Percentiles rank a stretch among this genome's conserved stretches.
Evolutionary conservation across 1,140 invertebrate genomes (phyloP).

Genomic region (Drosophila bocqueti): DNA sequence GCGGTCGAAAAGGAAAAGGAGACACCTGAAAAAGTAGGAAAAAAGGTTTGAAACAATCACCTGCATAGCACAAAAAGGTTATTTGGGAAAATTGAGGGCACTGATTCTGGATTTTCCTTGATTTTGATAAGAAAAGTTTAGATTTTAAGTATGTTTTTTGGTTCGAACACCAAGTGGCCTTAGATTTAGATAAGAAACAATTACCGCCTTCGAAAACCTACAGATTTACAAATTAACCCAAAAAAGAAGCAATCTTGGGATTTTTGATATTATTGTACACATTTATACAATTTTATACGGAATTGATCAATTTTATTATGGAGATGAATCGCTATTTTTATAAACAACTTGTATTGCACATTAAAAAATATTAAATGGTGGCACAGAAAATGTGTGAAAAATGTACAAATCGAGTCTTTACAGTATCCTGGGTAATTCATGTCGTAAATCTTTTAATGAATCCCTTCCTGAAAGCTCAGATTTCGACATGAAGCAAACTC

Average conservation of each 20-base stretch:
- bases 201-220: background rate
- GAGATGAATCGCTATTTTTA: constrained; percentile 34
- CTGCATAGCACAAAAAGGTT: constrained; percentile 2
- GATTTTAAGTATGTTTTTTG: constrained; percentile 44
- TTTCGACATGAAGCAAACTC: background rate
- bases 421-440: background rate
- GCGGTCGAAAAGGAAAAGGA: background rate
- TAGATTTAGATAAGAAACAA: constrained; percentile 52
- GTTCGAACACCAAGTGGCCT: constrained; percentile 75
- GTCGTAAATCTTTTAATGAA: too few species aligned
- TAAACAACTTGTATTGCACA: constrained; percentile 39
- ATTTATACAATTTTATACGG: constrained; percentile 23
- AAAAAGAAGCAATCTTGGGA: constrained; percentile 4
- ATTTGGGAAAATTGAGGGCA: background rate
- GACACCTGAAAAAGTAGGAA: constrained; percentile 1
- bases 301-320: too few species aligned
- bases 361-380: constrained; percentile 4
- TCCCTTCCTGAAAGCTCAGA: background rate
- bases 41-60: background rate
- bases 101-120: background rate
- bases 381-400: constrained; percentile 1
- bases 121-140: background rate
- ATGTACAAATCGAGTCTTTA: background rate
- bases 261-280: constrained; percentile 40
- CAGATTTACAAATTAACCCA: constrained; percentile 7